Percentiles rank a stretch among this genome's conserved stretches.
Evolutionary conservation across 1,140 invertebrate genomes (phyloP).

Genomic region (Micrasema minimum): DNA sequence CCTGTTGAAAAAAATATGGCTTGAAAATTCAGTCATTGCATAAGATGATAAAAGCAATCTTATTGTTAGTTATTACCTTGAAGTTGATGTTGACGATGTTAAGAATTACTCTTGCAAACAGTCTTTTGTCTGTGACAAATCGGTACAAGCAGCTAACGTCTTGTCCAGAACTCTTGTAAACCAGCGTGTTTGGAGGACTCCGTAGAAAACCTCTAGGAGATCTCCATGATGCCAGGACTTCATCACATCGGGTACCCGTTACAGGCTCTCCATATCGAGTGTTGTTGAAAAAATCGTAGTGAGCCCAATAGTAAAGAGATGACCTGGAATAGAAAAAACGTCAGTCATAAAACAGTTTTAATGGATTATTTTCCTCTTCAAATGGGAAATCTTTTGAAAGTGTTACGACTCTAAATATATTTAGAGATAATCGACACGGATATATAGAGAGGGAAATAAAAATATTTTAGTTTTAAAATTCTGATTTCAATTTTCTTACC

Average conservation of each 20-base stretch:
- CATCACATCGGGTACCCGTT: slow-evolving; percentile 83
- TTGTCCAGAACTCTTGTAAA: slow-evolving; percentile 77
- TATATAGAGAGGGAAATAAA: too few species aligned
- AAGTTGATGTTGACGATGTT: slow-evolving; percentile 77
- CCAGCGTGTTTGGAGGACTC: slow-evolving; percentile 85
- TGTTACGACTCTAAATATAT: too few species aligned
- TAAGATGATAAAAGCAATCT: too few species aligned
- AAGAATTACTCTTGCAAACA: slow-evolving; percentile 83
- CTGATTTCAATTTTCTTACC: slow-evolving; percentile 64
- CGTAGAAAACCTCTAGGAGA: slow-evolving; percentile 75
- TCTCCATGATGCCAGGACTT: slow-evolving; percentile 84
- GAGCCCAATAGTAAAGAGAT: slow-evolving; percentile 90
- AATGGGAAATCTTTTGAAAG: too few species aligned
- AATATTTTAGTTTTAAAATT: too few species aligned
- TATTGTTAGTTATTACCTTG: slow-evolving; percentile 62
- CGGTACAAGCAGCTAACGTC: slow-evolving; percentile 84
- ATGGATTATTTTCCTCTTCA: too few species aligned
- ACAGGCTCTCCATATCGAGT: slow-evolving; percentile 84
- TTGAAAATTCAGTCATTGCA: background rate
- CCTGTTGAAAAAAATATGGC: slow-evolving; percentile 59
- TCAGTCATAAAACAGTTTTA: too few species aligned
- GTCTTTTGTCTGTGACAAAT: slow-evolving; percentile 82
- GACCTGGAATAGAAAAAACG: slow-evolving; percentile 61
- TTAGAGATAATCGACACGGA: too few species aligned
- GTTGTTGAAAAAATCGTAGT: slow-evolving; percentile 93